Conservation (phyloP, 2,888 invertebrate genomes). For the Ecdyonurus torrentis region DNA sequence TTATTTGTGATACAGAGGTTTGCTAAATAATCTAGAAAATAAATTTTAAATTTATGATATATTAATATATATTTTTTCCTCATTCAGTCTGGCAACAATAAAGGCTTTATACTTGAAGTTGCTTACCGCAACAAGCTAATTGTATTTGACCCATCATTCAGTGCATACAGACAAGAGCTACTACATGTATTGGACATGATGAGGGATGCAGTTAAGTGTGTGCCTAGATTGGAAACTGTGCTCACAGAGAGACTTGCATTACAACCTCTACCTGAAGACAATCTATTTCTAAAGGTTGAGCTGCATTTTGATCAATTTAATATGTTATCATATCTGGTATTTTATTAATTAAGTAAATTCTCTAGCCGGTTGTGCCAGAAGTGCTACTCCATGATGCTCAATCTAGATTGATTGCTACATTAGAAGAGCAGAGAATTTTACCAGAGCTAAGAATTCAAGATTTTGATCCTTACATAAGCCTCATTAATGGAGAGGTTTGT, state of each 20-base stretch:
- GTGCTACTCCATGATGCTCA: conserved; percentile 48
- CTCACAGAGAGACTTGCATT: conserved; percentile 21
- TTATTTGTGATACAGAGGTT: conserved; percentile 61
- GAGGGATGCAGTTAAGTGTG: conserved; percentile 47
- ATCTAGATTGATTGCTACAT: conserved; percentile 38
- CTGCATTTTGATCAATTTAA: background rate
- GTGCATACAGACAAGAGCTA: conserved; percentile 52
- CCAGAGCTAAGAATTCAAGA: conserved; percentile 53
- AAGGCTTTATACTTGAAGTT: conserved; percentile 48
- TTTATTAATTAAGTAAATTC: background rate
- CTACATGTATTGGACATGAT: conserved; percentile 55
- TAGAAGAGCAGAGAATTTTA: conserved; percentile 53
- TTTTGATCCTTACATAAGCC: conserved; percentile 60
- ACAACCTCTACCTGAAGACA: conserved; percentile 2
- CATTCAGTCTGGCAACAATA: conserved; percentile 26
- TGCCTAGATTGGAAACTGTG: conserved; percentile 66
- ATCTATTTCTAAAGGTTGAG: conserved; percentile 16
- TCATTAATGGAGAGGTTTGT: conserved; percentile 51
- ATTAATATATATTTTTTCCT: background rate
- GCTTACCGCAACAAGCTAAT: conserved; percentile 40
- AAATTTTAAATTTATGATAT: background rate
- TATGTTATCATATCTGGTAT: background rate
- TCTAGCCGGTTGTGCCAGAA: conserved; percentile 55
- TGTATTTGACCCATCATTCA: conserved; percentile 57
- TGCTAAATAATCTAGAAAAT: conserved; percentile 15